These are phyloP conservation scores for Peromyscus maniculatus DNA, from an alignment of 2,113 vertebrate genomes.

Conservation along the genomic window DNA sequence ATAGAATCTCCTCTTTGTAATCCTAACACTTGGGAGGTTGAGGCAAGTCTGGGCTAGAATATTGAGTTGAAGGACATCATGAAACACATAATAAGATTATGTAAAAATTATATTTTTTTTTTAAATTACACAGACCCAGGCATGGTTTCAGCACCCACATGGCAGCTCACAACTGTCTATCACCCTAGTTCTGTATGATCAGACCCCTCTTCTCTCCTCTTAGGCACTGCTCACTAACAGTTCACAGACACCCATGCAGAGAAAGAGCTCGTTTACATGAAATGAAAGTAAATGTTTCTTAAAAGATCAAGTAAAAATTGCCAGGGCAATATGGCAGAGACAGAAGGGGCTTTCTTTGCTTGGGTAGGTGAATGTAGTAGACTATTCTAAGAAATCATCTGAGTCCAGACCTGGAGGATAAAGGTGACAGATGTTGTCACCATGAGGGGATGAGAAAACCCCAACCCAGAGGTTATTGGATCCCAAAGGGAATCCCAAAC, in stretches of 20 bases:
- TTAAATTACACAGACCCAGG: neutral
- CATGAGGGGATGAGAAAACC: neutral
- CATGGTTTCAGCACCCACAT: neutral
- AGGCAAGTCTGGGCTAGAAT: too few species aligned
- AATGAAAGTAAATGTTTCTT: too few species aligned
- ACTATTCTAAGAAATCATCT: neutral
- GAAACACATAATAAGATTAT: too few species aligned
- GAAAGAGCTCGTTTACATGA: neutral
- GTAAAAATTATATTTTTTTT: too few species aligned
- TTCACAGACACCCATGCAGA: neutral
- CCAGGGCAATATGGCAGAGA: neutral
- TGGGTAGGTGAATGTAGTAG: neutral
- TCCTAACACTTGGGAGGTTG: too few species aligned
- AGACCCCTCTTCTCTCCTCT: neutral
- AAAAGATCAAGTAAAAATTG: too few species aligned
- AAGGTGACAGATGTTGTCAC: neutral
- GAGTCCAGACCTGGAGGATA: neutral
- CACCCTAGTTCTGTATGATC: neutral
- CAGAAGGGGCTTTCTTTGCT: neutral
- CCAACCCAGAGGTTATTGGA: neutral
- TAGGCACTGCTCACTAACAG: neutral
- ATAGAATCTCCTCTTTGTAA: too few species aligned
- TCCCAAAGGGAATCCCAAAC: neutral
- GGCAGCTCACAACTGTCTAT: neutral
- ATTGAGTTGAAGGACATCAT: too few species aligned